These are phyloP conservation scores for Alligator sinensis DNA, from an alignment of 2,113 vertebrate species.

Conservation along the genomic window DNA sequence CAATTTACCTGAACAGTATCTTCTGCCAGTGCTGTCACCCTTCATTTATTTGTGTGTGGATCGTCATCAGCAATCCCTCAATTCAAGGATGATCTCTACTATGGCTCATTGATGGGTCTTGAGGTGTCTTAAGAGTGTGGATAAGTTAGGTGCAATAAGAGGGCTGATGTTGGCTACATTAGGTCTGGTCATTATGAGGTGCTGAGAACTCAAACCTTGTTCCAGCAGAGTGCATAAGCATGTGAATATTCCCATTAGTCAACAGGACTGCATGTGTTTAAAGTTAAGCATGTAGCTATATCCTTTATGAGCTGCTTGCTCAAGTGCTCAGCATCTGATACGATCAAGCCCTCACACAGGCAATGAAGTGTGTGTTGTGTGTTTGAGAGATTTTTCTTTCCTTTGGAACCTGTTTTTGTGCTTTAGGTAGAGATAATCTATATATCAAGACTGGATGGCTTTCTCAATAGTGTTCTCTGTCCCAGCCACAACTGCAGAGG, in stretches of 20 bases:
- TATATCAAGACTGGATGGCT: not conserved
- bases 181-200: not conserved
- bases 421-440: not conserved
- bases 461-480: not conserved
- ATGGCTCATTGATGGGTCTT: no score
- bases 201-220: not conserved
- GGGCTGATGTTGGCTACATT: not conserved
- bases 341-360: not conserved
- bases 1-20: not conserved
- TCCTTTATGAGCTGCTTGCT: not conserved
- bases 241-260: not conserved
- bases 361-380: not conserved
- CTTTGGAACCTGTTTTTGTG: not conserved
- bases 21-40: not conserved
- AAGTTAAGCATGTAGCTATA: not conserved
- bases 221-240: not conserved
- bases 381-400: not conserved
- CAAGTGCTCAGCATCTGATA: not conserved
- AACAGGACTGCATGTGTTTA: not conserved
- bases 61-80: no score
- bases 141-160: not conserved
- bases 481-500: not conserved
- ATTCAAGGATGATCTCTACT: no score
- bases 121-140: not conserved
- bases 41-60: not conserved